Base-by-base conservation (phyloP, 2,888 invertebrate species). In the Hyalella azteca region DNA sequence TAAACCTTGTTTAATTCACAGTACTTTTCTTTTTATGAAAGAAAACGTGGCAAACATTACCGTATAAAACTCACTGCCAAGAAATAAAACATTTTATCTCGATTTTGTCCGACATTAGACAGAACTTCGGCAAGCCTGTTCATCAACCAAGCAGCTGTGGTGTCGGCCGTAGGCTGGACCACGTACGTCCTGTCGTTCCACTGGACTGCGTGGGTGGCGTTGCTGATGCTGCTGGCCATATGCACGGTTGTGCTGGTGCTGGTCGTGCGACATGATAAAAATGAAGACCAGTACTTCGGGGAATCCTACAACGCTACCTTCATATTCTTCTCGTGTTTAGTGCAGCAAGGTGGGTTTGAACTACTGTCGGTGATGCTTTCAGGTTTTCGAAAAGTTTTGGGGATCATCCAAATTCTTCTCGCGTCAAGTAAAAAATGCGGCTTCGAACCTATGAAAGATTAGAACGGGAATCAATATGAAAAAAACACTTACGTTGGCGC, bases 161-260 rank as follows among this genome's bases (percentile, higher is more conserved):
- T 75, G 36, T 75, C 75, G 22, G 45, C 75, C 11, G 11, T 82
- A n/a, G 82, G 82, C n/a, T 82, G 82, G 82, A 54, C 78, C 50
- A 82, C 82, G 36, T 82, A 76, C 76, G 77, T 82, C 26, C 76
- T 76, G 40, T 82, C 82, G 11, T 82, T 82, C 54, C 79, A 82
- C n/a, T 81, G 81, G 81, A 78, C 66, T 2, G 77, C 81, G 0
- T 80, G 79, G 80, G 45, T 76, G 19, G 81, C 79, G 0, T 50
- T 81, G 26, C 36, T 81, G 19, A 4, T 80, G 41, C 73, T 78
- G 26, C 54, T 80, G 4, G 40, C 50, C 45, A 32, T 73, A 2
- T 66, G 40, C 50, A 50, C 40, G 3, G 3, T 54, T 32, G 54
- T 77, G 26, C 36, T 82, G 26, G 76, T 78, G 76, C 4, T 82